Evolutionary conservation across 64 coral and sea anemone species (phyloP).

Genomic region (Acropora tenuis): DNA sequence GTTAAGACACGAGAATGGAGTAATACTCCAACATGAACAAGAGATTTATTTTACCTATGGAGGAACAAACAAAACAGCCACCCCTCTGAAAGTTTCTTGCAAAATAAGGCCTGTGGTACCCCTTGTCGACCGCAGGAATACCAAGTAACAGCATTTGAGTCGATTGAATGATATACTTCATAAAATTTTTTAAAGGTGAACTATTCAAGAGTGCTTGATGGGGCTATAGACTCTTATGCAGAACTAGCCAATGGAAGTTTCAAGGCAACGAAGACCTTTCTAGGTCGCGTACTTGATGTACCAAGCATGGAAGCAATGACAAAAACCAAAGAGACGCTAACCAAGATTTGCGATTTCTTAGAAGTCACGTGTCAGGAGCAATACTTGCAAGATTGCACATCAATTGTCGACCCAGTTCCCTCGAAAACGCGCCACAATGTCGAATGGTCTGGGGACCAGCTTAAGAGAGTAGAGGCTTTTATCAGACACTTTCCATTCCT

Average conservation of each 20-base stretch:
- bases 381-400: slow-evolving; percentile 3
- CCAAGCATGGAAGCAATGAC: background rate
- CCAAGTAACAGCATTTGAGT: too few relatives aligned
- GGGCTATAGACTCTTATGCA: background rate
- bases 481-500: slow-evolving; percentile 8
- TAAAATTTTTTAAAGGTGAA: too few relatives aligned
- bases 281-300: background rate
- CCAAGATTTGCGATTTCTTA: background rate
- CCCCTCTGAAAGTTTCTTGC: too few relatives aligned
- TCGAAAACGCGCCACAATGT: slow-evolving; percentile 5
- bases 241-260: background rate
- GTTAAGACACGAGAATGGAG: too few relatives aligned
- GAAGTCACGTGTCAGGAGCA: background rate
- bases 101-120: too few relatives aligned
- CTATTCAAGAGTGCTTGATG: too few relatives aligned
- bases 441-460: background rate
- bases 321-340: background rate
- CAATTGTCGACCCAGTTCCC: slow-evolving; percentile 3
- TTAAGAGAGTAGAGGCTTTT: background rate
- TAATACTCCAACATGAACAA: too few relatives aligned
- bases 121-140: too few relatives aligned
- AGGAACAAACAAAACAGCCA: too few relatives aligned
- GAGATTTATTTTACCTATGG: too few relatives aligned
- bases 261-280: background rate
- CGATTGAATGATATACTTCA: too few relatives aligned